Evolutionary conservation across 2,888 invertebrate species (phyloP).

Genomic region (Amphipyra tragopoginis): DNA sequence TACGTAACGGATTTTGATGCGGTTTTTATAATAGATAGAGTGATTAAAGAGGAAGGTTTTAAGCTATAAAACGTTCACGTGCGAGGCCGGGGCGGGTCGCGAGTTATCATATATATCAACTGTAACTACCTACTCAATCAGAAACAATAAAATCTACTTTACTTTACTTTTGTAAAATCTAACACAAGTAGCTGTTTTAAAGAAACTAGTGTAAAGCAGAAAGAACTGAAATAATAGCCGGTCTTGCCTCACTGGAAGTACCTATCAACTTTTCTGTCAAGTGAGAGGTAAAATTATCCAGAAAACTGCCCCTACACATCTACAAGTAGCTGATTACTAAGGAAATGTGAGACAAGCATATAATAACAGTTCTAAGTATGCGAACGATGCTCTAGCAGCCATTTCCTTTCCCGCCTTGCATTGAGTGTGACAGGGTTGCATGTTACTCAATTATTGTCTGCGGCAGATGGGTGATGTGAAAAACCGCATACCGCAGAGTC

Average conservation of each 20-base stretch:
- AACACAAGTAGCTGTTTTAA: no score
- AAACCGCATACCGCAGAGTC: constrained; percentile 76
- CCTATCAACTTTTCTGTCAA: constrained; percentile 16
- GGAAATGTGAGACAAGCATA: constrained; percentile 54
- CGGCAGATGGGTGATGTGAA: constrained; percentile 73
- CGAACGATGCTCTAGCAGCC: constrained; percentile 57
- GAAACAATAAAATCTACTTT: no score
- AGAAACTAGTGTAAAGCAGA: no score
- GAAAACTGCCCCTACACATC: constrained; percentile 17
- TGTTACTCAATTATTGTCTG: constrained; percentile 64
- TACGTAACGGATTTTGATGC: no score
- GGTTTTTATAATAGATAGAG: no score
- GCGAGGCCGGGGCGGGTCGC: no score
- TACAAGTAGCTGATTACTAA: constrained; percentile 41
- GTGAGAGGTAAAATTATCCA: constrained; percentile 25
- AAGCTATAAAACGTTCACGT: no score
- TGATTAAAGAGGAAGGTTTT: no score
- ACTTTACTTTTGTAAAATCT: no score
- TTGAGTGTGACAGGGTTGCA: constrained; percentile 58
- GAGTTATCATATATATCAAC: no score
- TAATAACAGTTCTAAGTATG: constrained; percentile 63
- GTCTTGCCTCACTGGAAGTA: not conserved
- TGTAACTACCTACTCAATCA: no score
- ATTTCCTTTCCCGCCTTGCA: constrained; percentile 66
- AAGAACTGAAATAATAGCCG: not conserved